These are phyloP conservation scores for Cheilosia variabilis DNA, from an alignment of 2,888 invertebrate species.

Conservation along the genomic window DNA sequence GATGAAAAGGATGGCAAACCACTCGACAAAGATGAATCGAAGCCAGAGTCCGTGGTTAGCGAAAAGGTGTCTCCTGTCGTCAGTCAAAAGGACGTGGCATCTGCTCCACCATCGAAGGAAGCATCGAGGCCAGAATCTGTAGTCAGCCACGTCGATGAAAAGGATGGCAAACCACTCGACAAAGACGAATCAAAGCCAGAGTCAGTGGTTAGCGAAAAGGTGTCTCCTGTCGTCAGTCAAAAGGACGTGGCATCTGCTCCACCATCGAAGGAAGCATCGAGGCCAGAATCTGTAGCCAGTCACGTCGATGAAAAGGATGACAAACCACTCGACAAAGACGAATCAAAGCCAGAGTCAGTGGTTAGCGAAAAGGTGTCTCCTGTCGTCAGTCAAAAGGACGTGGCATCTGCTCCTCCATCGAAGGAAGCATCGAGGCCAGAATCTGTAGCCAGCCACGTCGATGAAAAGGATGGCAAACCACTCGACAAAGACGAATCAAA, in stretches of 20 bases:
- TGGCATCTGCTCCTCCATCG: conserved; percentile 61
- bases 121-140: conserved; percentile 80
- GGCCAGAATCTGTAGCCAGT: conserved; percentile 76
- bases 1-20: conserved; percentile 39
- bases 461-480: not conserved
- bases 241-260: conserved; percentile 56
- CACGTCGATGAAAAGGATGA: conserved; percentile 24
- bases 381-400: conserved; percentile 69
- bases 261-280: conserved; percentile 67
- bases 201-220: conserved; percentile 37
- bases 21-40: not conserved
- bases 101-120: conserved; percentile 63
- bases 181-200: conserved; percentile 62
- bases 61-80: conserved; percentile 40
- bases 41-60: conserved; percentile 7
- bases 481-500: not conserved
- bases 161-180: conserved; percentile 26
- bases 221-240: conserved; percentile 44
- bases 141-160: conserved; percentile 63
- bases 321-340: not conserved
- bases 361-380: not conserved
- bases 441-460: conserved; percentile 52
- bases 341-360: conserved; percentile 5
- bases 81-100: conserved; percentile 63
- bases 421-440: conserved; percentile 59